These are phyloP conservation scores for Natator depressus DNA, from an alignment of 2,113 vertebrate genomes.

Conservation along the genomic window DNA sequence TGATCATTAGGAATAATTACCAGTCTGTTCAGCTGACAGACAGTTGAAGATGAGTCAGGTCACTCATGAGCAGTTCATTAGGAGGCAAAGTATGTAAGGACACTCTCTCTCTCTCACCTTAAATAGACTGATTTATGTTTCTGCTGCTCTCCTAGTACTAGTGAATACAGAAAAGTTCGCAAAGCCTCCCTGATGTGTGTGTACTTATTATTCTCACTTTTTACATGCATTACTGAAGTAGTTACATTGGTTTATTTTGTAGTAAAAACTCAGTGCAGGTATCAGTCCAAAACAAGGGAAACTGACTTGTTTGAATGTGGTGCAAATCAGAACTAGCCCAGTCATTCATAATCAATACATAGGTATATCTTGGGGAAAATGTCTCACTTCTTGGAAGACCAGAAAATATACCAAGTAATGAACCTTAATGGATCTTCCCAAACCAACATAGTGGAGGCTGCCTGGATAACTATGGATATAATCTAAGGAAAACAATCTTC, in stretches of 20 bases:
- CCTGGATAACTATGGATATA: background rate
- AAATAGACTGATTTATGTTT: background rate
- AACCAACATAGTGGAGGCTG: background rate
- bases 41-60: background rate
- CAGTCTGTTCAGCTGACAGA: background rate
- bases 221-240: background rate
- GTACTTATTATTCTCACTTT: background rate
- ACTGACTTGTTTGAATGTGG: background rate
- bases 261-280: background rate
- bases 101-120: background rate
- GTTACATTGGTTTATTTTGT: background rate
- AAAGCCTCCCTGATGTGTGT: background rate
- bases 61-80: background rate
- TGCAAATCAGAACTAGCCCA: background rate
- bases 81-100: background rate
- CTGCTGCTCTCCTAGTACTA: background rate
- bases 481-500: background rate
- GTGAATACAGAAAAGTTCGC: background rate
- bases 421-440: background rate
- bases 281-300: background rate
- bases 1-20: background rate
- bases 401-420: background rate
- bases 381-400: background rate
- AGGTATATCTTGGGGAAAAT: background rate
- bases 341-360: background rate